Evolutionary conservation across 2,113 vertebrate species (phyloP), one percentile per base, ranked within the genome.

Genomic region (Xyrauchen texanus): DNA sequence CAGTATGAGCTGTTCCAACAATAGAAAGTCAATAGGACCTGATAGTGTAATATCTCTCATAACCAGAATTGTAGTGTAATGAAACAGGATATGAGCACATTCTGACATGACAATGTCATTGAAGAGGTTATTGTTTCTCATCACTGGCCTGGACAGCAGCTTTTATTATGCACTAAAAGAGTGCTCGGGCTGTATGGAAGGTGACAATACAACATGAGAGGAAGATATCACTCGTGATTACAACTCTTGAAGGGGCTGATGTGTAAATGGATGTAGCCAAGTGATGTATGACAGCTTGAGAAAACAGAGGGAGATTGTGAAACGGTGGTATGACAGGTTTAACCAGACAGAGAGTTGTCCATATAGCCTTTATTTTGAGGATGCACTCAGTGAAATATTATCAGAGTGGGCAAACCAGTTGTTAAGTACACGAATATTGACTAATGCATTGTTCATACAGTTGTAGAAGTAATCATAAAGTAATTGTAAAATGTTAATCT

Each of bases 11-110:
- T 45, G 49, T 11, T 13, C 55, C 47, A 12, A 51, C 57, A 77
- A 68, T 75, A 73, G 34, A 81, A 81, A 63, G 73, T 83, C 82
- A 82, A 64, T 45, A 69, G 57, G 64, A 74, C 74, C 57, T 68
- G 68, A 64, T 63, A 57, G 51, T n/a, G 62, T 76, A 65, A 76
- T 76, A 76, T 83, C 57, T 73, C 21, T 62, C 13, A 55, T 58
- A 57, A 51, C 68, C 16, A 58, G 68, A 73, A 81, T 83, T 4
- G 57, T 49, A 81, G 63, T 68, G 16, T 49, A 44, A 80, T 68
- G 52, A 77, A 68, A 66, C 21, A 75, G 77, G 65, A 76, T 79
- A 79, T 83, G 52, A 79, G 77, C 61, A 44, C 7, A 70, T 79
- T 76, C 52, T 83, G 65, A 68, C 70, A 79, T 34, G 58, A 42